phyloP scores from a whole-genome alignment of 2,113 vertebrate genomes.

The Lepisosteus osseus region DNA sequence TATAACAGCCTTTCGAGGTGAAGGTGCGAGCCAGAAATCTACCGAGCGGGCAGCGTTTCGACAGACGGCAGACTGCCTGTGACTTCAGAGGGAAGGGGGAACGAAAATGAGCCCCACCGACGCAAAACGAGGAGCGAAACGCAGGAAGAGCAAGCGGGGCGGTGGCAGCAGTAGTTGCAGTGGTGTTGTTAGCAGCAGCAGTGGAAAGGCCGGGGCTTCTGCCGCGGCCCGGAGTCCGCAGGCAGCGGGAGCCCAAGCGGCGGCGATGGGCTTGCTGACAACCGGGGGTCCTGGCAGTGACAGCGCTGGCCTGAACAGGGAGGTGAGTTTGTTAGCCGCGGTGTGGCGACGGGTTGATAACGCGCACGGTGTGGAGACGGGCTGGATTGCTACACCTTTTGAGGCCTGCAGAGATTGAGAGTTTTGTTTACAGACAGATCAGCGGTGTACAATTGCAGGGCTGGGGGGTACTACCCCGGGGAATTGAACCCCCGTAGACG shows the following conservation, averaged over 20 bases:
- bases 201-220: slow-evolving; percentile 71
- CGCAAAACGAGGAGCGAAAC: slow-evolving; percentile 91
- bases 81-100: slow-evolving; percentile 34
- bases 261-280: slow-evolving; percentile 61
- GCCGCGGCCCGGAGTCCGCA: slow-evolving; percentile 67
- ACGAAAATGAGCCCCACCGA: slow-evolving; percentile 86
- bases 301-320: slow-evolving; percentile 62
- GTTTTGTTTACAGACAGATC: background rate
- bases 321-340: slow-evolving; percentile 59
- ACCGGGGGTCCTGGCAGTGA: slow-evolving; percentile 46
- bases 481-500: background rate
- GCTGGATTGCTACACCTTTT: background rate
- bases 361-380: background rate
- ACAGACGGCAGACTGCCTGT: slow-evolving; percentile 56
- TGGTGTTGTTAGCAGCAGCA: slow-evolving; percentile 64
- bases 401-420: background rate
- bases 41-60: slow-evolving; percentile 42
- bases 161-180: slow-evolving; percentile 77
- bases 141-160: slow-evolving; percentile 94
- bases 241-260: slow-evolving; percentile 57
- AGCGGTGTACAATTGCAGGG: background rate
- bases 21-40: slow-evolving; percentile 36
- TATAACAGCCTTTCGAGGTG: slow-evolving; percentile 32
- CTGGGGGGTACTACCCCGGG: background rate
- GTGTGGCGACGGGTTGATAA: background rate